Base-by-base conservation (phyloP, 92 coral and sea anemone species). In the Zoanthus sansibaricus region DNA sequence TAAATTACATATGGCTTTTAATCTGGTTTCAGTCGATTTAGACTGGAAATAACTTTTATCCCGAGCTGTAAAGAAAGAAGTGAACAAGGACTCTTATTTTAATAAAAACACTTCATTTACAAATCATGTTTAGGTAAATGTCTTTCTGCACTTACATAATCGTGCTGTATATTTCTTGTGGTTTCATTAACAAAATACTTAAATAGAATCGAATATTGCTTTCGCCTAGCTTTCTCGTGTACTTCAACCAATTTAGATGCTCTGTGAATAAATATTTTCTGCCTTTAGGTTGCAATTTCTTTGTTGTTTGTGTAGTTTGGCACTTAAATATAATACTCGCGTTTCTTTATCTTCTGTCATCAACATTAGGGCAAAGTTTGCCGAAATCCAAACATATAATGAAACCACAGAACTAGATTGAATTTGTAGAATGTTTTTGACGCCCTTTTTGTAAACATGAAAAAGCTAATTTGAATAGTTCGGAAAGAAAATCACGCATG, bases 341-440 rank as follows among this genome's bases (percentile, higher is more conserved):
- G 6, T 66, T n/a, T 21, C 15, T 78, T 66, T 70, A 47, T 66
- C 59, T 62, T 7, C 59, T 47, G 55, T 70, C 66, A 70, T 80
- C 85, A 66, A 42, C 75, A 45, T 44, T 13, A 47, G 56, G 83
- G 70, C 45, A 66, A 80, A 67, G 75, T 62, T 80, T 66, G 85
- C 85, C 85, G 62, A 80, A 80, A 80, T 62, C 85, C 67, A 80
- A 80, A 80, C 64, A 80, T 66, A 80, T 46, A 80, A 64, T 80
- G 59, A 80, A 62, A 32, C 85, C 85, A 61, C 85, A 46, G 75
- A 1, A 52, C 49, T 46, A 32, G 85, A 80, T 64, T 80, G 85
- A 80, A 80, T 80, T 80, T 80, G 85, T 80, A 80, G 75, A 49
- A 80, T 80, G 85, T 80, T 15, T 80, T 66, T 80, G 61, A 80